phyloP scores from a whole-genome alignment of 2,797 vertebrate species.

The Acanthiza pusilla region DNA sequence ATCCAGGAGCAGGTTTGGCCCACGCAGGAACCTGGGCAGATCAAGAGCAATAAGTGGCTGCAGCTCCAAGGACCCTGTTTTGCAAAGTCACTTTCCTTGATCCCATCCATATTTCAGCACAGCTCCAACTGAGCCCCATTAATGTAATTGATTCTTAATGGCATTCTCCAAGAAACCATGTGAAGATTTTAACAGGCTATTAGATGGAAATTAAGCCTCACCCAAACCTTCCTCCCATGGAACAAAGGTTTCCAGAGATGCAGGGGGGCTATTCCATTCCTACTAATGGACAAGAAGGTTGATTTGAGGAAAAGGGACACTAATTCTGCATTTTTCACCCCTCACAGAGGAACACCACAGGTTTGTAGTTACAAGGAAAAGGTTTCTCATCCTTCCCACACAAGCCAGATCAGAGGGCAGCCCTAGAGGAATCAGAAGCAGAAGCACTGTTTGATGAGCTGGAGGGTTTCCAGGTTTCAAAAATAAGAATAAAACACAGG shows the following conservation, averaged over 20 bases:
- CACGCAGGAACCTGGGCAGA: not conserved
- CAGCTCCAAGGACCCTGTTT: not conserved
- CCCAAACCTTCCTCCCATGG: not conserved
- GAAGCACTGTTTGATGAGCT: not conserved
- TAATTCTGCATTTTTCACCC: not conserved
- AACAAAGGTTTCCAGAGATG: not conserved
- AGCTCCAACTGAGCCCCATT: constrained; percentile 55
- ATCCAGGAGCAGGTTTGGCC: not conserved
- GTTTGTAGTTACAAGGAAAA: not conserved
- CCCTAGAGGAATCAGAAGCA: not conserved
- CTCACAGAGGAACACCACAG: not conserved
- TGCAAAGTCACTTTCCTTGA: constrained; percentile 42
- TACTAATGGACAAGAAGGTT: not conserved
- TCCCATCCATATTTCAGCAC: constrained; percentile 24
- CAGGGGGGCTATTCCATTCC: not conserved
- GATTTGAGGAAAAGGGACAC: not conserved
- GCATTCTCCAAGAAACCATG: constrained; percentile 17
- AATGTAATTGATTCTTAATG: constrained; percentile 67
- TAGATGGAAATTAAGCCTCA: constrained; percentile 41
- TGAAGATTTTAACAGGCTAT: constrained; percentile 54
- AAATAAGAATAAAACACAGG: not conserved
- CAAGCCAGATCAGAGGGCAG: not conserved
- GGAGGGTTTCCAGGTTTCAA: not conserved
- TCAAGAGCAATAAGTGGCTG: not conserved
- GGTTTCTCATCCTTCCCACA: not conserved